Evolutionary conservation across 2,888 invertebrate genomes (phyloP).

Genomic region (Bhutanitis thaidina): DNA sequence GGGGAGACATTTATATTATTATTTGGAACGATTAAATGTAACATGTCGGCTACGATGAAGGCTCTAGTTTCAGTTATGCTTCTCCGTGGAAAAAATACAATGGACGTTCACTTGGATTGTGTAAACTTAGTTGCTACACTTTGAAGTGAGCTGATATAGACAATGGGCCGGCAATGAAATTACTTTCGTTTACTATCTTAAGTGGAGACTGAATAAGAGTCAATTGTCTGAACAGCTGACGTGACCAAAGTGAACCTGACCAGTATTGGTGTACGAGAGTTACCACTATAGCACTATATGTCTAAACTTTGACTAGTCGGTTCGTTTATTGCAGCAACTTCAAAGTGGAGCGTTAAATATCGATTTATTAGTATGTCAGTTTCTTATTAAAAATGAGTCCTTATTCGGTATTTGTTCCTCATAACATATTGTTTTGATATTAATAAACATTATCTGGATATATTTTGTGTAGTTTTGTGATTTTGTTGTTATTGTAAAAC

Average conservation of each 20-base stretch:
- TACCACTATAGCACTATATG: too few relatives aligned
- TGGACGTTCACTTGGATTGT: conserved; percentile 5
- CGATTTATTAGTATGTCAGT: too few relatives aligned
- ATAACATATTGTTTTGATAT: too few relatives aligned
- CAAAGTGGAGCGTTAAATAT: neutral
- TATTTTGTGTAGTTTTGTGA: neutral
- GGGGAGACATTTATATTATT: conserved; percentile 27
- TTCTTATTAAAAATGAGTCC: too few relatives aligned
- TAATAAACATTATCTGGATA: too few relatives aligned
- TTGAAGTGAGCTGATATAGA: neutral
- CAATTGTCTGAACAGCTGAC: too few relatives aligned
- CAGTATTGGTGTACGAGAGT: too few relatives aligned
- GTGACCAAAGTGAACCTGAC: too few relatives aligned
- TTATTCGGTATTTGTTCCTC: too few relatives aligned
- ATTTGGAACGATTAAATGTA: conserved; percentile 3
- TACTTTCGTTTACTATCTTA: neutral
- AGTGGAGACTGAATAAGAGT: too few relatives aligned
- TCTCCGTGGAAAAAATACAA: conserved; percentile 23
- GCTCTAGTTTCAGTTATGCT: conserved; percentile 17
- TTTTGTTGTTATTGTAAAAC: neutral
- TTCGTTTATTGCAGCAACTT: too few relatives aligned
- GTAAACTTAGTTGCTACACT: conserved; percentile 11
- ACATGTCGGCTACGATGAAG: conserved; percentile 3
- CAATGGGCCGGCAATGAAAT: neutral
- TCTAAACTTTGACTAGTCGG: too few relatives aligned